Base-by-base conservation (phyloP, 1,140 invertebrate species). In the Lamellibrachia luymesi region DNA sequence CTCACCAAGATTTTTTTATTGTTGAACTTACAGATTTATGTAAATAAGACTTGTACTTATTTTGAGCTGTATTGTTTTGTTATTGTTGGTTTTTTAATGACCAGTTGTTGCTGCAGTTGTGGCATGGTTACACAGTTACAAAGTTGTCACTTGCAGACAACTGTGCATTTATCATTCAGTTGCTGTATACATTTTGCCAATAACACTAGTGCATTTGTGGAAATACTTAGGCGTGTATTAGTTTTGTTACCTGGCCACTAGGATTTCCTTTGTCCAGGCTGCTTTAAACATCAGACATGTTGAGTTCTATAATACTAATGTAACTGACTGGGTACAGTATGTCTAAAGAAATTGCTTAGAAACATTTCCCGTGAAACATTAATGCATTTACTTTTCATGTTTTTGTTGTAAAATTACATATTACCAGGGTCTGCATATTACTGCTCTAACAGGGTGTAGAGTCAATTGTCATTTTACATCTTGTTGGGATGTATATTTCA, bases 11-110 rank as follows among this genome's bases (percentile, higher is more conserved):
- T 80, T 2, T 80, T 80, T 80, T 80, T 80, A 80, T 80, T 80
- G 64, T 80, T 80, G 64, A 80, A 80, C 64, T 80, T 80, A 80
- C 64, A 80, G 64, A 80, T 80, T 80, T 80, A 80, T 56, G 52
- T 56, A 56, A 56, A 56, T 80, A 80, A 80, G 64, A 80, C 64
- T 80, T 80, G 17, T 80, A 22, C 64, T 80, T 22, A 80, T 80
- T 80, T 80, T 80, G 64, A 80, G 64, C 64, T 80, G 64, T 80
- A 80, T 22, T 80, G 64, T 80, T 80, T 80, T 80, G 64, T 80
- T 80, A 80, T 80, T 80, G 64, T 80, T 80, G 5, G 64, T 80
- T 80, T 80, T 8, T 80, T 80, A 80, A 80, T 22, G 25, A 22
- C 64, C 64, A 80, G 64, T 80, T 56, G 52, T 56, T 80, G 64